Percentiles rank a stretch among this genome's conserved stretches.
Evolutionary conservation across 2,113 vertebrate genomes (phyloP).

Genomic region (Boleophthalmus pectinirostris): DNA sequence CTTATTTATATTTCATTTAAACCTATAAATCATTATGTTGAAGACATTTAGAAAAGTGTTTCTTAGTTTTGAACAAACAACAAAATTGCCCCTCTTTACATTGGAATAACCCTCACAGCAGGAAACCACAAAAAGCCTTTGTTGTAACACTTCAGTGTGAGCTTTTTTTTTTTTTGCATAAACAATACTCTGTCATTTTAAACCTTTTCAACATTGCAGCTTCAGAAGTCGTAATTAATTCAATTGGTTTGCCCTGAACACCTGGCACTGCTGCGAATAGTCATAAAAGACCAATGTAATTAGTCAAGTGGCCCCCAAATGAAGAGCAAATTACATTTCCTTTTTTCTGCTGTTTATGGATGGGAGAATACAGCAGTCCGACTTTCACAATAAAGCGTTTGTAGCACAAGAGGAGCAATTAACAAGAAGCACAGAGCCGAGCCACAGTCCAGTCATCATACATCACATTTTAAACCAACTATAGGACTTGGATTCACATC

Average conservation of each 20-base stretch:
- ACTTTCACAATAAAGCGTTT: neutral
- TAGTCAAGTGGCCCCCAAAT: conserved; percentile 12
- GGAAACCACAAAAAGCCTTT: neutral
- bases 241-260: conserved; percentile 40
- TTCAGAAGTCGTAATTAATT: conserved; percentile 48
- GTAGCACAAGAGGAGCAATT: conserved; percentile 8
- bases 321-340: conserved; percentile 1
- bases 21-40: too few relatives aligned
- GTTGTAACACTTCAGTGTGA: neutral
- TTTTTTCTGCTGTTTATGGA: conserved; percentile 7
- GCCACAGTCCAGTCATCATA: neutral
- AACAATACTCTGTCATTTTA: neutral
- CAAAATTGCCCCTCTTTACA: too few relatives aligned
- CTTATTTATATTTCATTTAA: too few relatives aligned
- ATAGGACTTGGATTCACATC: neutral
- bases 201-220: conserved; percentile 4
- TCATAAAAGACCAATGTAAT: conserved; percentile 26
- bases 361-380: conserved; percentile 1
- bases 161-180: neutral
- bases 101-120: neutral
- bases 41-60: too few relatives aligned
- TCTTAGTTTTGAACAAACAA: too few relatives aligned
- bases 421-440: neutral
- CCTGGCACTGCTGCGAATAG: conserved; percentile 34
- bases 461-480: neutral